Conservation (phyloP, 2,797 vertebrate genomes). For the Gymnothorax reevesii region DNA sequence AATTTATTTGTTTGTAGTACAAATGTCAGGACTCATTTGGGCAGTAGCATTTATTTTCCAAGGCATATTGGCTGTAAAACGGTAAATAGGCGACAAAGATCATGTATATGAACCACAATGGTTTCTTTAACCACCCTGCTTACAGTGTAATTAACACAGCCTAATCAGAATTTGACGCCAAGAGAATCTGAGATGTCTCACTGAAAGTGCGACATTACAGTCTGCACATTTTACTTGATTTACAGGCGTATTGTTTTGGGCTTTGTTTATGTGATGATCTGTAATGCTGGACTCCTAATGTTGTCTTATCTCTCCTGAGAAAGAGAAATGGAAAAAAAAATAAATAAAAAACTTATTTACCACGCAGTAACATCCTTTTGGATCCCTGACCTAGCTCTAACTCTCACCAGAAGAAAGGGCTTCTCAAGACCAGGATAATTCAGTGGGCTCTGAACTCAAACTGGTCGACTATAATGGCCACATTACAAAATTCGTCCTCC, state of each 20-base stretch:
- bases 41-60: neutral
- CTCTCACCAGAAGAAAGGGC: constrained; percentile 25
- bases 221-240: neutral
- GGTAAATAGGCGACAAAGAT: neutral
- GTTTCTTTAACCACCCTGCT: neutral
- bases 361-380: neutral
- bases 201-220: neutral
- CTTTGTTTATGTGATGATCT: neutral
- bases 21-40: neutral
- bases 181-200: neutral
- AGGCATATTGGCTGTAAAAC: neutral
- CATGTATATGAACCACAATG: neutral
- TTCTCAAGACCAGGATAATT: constrained; percentile 7
- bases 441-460: constrained; percentile 19
- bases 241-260: no score
- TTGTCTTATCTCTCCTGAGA: no score
- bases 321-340: neutral
- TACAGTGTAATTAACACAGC: neutral
- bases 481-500: constrained; percentile 19
- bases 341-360: neutral
- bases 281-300: neutral
- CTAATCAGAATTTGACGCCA: neutral
- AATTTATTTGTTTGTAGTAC: no score
- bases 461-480: neutral
- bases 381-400: neutral